Base-by-base conservation (phyloP, 2,113 vertebrate species). In the Microcebus murinus region DNA sequence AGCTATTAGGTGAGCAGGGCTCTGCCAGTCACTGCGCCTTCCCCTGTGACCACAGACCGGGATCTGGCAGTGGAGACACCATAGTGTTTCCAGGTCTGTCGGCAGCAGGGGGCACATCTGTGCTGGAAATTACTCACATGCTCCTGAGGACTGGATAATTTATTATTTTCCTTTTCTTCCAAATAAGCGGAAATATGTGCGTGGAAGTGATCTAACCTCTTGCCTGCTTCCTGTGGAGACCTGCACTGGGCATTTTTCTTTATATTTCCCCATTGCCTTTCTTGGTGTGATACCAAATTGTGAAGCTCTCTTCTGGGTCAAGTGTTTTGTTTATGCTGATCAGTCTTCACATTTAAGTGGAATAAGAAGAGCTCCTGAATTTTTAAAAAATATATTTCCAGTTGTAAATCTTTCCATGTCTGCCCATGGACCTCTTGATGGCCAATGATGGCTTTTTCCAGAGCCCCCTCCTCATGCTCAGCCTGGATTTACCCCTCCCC, bases 81-180 rank as follows among this genome's bases (percentile, higher is more conserved):
- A 45, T 21, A 12, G 31, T 61, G 21, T 68, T 39, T 68, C 71
- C 70, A 84, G 61, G 13, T 48, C 77, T 93, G 77, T 85, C 42
- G 8, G 36, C 92, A 81, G 12, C 71, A 85, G 77, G 59, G 79
- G 85, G 31, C 87, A 92, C 39, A 55, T 90, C 74, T 94, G 73
- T 87, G 52, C 39, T 92, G 48, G 71, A 94, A 91, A 67, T 45
- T 42, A 36, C 48, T 73, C 71, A 86, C 50, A 31, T 23, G 31
- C 36, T 48, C 80, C 52, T 6, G 10, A 96, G 52, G 59, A 36
- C 36, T 0, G 8, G 36, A 45, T 57, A 67, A 68, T 89, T 76
- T 79, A 76, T 91, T 73, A 61, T 81, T 94, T 87, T 92, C 36
- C 13, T 34, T 82, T 87, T 76, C 70, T 90, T 55, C 73, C 15